Evolutionary conservation across 2,797 vertebrate species (phyloP), one percentile per base, ranked within the genome.

Genomic region (Melanotaenia pygmaea): DNA sequence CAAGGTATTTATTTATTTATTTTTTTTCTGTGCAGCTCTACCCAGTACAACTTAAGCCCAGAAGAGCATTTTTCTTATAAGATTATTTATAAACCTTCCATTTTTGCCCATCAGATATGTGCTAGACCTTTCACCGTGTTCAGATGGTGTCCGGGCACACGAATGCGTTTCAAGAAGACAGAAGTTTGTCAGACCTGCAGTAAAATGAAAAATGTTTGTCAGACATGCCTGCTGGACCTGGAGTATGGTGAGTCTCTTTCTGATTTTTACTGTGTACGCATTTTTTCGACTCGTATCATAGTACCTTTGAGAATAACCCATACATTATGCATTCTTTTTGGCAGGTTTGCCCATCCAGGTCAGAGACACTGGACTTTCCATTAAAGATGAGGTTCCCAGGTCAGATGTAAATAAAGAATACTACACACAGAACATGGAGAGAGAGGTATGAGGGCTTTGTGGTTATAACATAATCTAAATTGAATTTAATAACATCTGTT

Each of bases 141-240:
- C 86, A 96, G 98, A 45, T 99, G 97, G 97, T 99, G 98, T 87
- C 98, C 98, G 0, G 98, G 98, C 0, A 96, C 97, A 43, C 94
- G 97, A 0, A 99, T 99, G 98, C 98, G 98, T 76, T 99, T 99
- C 91, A 99, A 99, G 94, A 99, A 99, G 90, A 99, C 98, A 0
- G 98, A 99, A 80, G 98, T 99, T 47, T 99, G 98, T 92, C 98
- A 99, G 80, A 99, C 98, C 0, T 99, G 98, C 88, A 99, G 98
- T 94, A 99, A 99, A 90, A 94, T 99, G 93, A 99, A 99, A 87
- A 99, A 99, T 0, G 98, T 99, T 67, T 99, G 98, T 85, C 98
- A 99, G 82, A 99, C 98, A 30, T 99, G 98, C 84, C 93, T 99
- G 60, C 93, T 99, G 67, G 98, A 99, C 82, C 92, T 99, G 28